A percentile compares a stretch with the other conserved stretches of the same genome.
Evolutionary conservation across 2,113 vertebrate species (phyloP).

Genomic region (Melanostigma gelatinosum): DNA sequence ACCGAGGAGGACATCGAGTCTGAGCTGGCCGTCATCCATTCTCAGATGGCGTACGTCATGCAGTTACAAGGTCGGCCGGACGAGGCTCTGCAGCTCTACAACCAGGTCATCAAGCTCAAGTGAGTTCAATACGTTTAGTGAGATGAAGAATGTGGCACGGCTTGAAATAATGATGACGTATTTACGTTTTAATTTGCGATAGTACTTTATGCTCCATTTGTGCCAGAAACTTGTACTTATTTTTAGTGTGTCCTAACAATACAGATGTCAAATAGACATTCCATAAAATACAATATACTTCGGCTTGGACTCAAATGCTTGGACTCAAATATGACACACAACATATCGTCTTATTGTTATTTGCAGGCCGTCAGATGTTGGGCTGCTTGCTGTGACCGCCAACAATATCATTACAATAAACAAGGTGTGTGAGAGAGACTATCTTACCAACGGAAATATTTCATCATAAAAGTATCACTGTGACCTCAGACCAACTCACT

Average conservation of each 20-base stretch:
- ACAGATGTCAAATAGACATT: background rate
- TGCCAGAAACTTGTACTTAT: background rate
- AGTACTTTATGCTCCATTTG: background rate
- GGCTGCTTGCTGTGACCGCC: slow-evolving; percentile 96
- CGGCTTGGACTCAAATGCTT: background rate
- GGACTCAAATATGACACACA: background rate
- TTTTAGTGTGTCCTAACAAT: background rate
- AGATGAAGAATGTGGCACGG: no score
- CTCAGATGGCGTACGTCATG: slow-evolving; percentile 97
- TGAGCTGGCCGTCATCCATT: slow-evolving; percentile 96
- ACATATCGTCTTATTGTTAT: background rate
- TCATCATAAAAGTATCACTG: background rate
- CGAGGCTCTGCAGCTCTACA: slow-evolving; percentile 97
- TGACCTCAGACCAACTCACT: background rate
- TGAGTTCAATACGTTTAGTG: slow-evolving; percentile 72
- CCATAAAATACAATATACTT: no score
- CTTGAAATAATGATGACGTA: background rate
- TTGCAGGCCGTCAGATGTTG: slow-evolving; percentile 95
- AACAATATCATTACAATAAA: slow-evolving; percentile 99
- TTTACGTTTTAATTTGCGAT: background rate
- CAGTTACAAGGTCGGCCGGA: slow-evolving; percentile 93
- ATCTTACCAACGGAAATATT: background rate
- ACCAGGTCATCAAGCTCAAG: slow-evolving; percentile 99
- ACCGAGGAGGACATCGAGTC: slow-evolving; percentile 95
- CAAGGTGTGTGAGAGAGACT: slow-evolving; percentile 88